Percentiles rank a stretch among this genome's conserved stretches.
Evolutionary conservation across 1,140 invertebrate genomes (phyloP).

Genomic region (Ceratina japonica): DNA sequence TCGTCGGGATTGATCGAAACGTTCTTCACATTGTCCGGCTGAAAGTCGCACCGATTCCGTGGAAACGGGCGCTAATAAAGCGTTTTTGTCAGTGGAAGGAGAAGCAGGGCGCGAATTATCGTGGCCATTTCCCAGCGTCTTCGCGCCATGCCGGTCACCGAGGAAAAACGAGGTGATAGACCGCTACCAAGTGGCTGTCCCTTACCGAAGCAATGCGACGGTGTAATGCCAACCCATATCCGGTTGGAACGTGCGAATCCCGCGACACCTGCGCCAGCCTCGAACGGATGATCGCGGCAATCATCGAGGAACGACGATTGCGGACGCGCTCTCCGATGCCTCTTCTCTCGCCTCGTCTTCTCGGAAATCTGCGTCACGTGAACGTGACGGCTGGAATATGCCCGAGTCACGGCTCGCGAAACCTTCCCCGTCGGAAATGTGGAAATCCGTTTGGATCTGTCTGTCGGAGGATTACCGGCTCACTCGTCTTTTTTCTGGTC

Average conservation of each 20-base stretch:
- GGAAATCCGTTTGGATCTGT: constrained; percentile 7
- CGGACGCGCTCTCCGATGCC: constrained; percentile 51
- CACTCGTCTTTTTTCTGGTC: not conserved
- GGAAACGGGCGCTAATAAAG: constrained; percentile 32
- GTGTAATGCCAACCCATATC: constrained; percentile 63
- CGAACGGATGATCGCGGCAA: constrained; percentile 60
- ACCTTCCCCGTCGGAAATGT: constrained; percentile 44
- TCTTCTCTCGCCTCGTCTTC: constrained; percentile 31
- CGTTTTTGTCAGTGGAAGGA: not conserved
- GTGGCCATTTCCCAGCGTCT: constrained; percentile 48
- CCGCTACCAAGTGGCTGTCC: constrained; percentile 10
- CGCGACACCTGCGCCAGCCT: constrained; percentile 60
- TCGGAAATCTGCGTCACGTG: constrained; percentile 53
- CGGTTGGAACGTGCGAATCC: constrained; percentile 61
- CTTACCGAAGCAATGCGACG: constrained; percentile 20
- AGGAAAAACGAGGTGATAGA: constrained; percentile 54
- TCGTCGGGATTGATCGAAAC: constrained; percentile 19
- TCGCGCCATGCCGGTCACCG: not conserved
- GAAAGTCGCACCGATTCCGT: constrained; percentile 29
- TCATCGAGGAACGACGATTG: constrained; percentile 69
- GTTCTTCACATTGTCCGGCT: constrained; percentile 1
- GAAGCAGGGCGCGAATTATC: constrained; percentile 44
- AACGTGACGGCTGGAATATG: constrained; percentile 32
- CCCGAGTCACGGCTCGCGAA: constrained; percentile 23
- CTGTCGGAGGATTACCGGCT: not conserved